Evolutionary conservation across 2,113 vertebrate species (phyloP), one percentile per base, ranked within the genome.

Genomic region (Vulpes ferrilata): DNA sequence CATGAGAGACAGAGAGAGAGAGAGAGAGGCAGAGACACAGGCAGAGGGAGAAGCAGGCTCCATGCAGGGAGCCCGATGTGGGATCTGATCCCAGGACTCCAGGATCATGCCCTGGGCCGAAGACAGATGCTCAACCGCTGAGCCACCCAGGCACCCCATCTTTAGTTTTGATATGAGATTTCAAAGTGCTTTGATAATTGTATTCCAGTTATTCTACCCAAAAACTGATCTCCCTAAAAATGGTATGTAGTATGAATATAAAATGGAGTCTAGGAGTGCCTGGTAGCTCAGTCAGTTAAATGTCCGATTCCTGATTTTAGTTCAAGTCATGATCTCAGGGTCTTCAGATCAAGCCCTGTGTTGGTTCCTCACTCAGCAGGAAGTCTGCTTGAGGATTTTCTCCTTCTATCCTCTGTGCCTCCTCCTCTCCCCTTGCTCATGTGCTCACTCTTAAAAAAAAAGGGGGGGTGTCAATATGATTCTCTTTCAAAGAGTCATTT

Each of bases 101-200:
- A 43, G 43, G 43, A 43, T 43, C 43, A 43, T 43, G 43, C 7
- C 5, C 43, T 43, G 43, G 43, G 7, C 43, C 7, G 1, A 43
- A 43, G 43, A 43, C 43, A 43, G 7, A 43, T 43, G 43, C 43
- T 43, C 43, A 43, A 43, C 43, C 0, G 43, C 43, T 43, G 43
- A 43, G 43, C 43, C 43, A 43, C 43, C 43, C 43, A 43, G 43
- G 43, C 43, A 43, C 43, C 43, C 43, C 43, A 43, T 7, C 43
- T 62, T 74, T 30, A 82, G 32, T 96, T 32, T 38, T 96, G 19
- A 64, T 53, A n/a, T 89, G 94, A 92, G 51, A 82, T 43, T 76
- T 55, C 32, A 27, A 79, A 92, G 11, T 23, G 0, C 7, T 88
- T 83, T 95, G 32, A 59, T 12, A 84, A 62, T 82, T 73, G 1